These are phyloP conservation scores for Aphelinus certus DNA, from an alignment of 1,140 invertebrate genomes.

Conservation along the genomic window DNA sequence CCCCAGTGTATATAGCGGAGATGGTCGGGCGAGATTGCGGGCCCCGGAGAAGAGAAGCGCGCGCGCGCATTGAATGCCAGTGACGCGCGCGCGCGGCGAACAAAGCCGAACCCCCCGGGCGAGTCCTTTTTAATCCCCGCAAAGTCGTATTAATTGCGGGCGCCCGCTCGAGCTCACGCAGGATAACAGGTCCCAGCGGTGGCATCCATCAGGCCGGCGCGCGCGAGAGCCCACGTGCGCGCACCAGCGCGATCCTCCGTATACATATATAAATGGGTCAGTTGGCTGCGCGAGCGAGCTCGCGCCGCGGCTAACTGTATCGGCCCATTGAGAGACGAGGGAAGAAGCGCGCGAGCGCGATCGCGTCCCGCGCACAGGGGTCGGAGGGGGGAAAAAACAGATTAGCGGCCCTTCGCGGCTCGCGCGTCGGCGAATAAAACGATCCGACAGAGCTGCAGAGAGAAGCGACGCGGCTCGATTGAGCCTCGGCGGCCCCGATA, in stretches of 20 bases:
- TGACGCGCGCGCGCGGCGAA: not conserved
- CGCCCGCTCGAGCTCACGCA: not conserved
- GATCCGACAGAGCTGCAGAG: too few species aligned
- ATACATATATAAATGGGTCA: constrained; percentile 23
- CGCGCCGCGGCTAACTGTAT: too few species aligned
- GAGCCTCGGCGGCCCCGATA: not conserved
- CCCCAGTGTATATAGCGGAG: too few species aligned
- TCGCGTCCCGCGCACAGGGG: not conserved
- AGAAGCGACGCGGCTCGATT: too few species aligned
- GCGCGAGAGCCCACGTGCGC: too few species aligned
- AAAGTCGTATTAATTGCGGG: constrained; percentile 24
- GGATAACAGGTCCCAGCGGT: constrained; percentile 35
- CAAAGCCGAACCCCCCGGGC: too few species aligned
- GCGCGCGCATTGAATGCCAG: too few species aligned
- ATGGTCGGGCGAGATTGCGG: too few species aligned
- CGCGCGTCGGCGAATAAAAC: too few species aligned
- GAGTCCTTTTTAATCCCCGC: constrained; percentile 16
- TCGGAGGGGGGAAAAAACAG: not conserved
- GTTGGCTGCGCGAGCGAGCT: constrained; percentile 2
- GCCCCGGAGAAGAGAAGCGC: too few species aligned
- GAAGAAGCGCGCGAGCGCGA: not conserved
- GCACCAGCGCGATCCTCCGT: too few species aligned
- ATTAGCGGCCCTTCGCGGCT: too few species aligned
- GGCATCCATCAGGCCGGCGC: constrained; percentile 15
- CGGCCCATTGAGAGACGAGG: constrained; percentile 5